Conservation (phyloP, 2,888 invertebrate genomes). For the Diadegma fenestrale region DNA sequence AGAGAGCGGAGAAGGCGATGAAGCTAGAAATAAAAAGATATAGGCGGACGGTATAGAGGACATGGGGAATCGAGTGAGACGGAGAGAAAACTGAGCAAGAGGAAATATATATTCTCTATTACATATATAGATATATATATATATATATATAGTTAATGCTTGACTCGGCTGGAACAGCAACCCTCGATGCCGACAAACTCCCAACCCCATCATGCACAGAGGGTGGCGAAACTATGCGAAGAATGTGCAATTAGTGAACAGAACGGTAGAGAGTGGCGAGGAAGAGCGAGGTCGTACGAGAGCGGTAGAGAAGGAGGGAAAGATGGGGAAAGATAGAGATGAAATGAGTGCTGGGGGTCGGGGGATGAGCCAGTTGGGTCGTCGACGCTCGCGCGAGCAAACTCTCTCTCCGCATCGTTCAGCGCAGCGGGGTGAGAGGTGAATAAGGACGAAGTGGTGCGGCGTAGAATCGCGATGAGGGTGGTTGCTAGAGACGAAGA, state of each 20-base stretch:
- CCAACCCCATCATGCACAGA: constrained; percentile 77
- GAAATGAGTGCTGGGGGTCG: constrained; percentile 62
- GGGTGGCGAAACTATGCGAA: constrained; percentile 96
- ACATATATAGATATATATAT: constrained; percentile 43
- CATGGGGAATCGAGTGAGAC: constrained; percentile 61
- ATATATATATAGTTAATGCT: constrained; percentile 22
- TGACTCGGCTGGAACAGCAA: constrained; percentile 72
- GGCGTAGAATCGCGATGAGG: constrained; percentile 66
- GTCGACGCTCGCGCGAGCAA: constrained; percentile 64
- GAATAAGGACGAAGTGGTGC: constrained; percentile 72
- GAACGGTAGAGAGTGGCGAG: constrained; percentile 87
- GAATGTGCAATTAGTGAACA: constrained; percentile 98
- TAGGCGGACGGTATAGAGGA: constrained; percentile 66
- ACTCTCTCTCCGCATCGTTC: constrained; percentile 56
- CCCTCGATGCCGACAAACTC: constrained; percentile 68
- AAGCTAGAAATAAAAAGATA: constrained; percentile 71
- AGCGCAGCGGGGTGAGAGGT: constrained; percentile 54
- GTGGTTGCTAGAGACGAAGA: constrained; percentile 66
- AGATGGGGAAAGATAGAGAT: constrained; percentile 81
- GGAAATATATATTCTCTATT: constrained; percentile 39
- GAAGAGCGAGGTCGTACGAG: constrained; percentile 82
- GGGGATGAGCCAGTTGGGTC: constrained; percentile 66
- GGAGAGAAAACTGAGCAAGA: constrained; percentile 71
- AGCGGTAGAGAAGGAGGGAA: constrained; percentile 88
- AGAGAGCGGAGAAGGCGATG: constrained; percentile 43